phyloP scores from a whole-genome alignment of 2,113 vertebrate genomes.

The Pterophyllum scalare region DNA sequence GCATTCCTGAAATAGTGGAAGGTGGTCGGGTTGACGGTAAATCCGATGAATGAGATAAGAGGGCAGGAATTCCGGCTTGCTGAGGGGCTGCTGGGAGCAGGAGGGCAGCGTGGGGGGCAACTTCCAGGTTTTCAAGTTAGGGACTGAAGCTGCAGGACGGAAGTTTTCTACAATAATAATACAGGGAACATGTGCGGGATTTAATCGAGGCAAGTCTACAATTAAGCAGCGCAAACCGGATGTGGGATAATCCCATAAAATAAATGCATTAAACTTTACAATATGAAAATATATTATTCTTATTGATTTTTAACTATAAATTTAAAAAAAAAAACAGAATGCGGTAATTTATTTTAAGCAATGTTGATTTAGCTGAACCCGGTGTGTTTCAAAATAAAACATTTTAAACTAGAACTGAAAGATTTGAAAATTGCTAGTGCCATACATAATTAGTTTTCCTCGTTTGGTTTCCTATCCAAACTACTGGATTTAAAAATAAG shows the following conservation, averaged over 20 bases:
- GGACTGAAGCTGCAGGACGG: neutral
- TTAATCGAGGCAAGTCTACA: neutral
- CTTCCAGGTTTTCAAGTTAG: neutral
- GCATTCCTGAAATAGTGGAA: constrained; percentile 71
- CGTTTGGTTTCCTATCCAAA: no score
- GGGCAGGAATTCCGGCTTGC: constrained; percentile 72
- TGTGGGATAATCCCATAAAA: neutral
- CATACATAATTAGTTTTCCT: no score
- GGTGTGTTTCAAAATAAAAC: no score
- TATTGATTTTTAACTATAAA: no score
- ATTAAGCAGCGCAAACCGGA: neutral
- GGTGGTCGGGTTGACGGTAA: constrained; percentile 61
- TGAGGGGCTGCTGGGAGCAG: constrained; percentile 16
- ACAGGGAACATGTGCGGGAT: neutral
- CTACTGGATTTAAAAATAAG: no score
- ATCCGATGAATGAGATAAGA: constrained; percentile 79
- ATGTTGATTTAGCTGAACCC: no score
- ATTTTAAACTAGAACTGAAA: no score
- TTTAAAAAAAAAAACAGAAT: no score
- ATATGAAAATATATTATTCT: no score
- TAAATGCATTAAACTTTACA: constrained; percentile 20
- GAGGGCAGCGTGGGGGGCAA: neutral
- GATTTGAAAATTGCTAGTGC: no score
- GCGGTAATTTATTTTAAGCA: no score
- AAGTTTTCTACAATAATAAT: neutral